A percentile compares a stretch with the other conserved stretches of the same genome.
phyloP scores from a whole-genome alignment of 2,113 vertebrate genomes.

The Sciurus niger region DNA sequence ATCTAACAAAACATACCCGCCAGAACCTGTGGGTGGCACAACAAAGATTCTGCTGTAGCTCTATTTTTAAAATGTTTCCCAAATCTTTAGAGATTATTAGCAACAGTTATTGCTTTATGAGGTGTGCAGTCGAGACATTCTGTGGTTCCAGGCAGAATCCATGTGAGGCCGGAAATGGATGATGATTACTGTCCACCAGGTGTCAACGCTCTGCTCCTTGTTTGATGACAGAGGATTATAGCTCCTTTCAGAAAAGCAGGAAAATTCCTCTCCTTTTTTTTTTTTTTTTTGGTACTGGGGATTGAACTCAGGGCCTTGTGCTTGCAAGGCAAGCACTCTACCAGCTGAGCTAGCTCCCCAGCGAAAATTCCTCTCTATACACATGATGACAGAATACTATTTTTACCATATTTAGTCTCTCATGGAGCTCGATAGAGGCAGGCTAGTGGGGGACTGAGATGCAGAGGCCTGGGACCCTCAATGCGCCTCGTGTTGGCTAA shows the following conservation, averaged over 20 bases:
- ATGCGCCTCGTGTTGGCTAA: neutral
- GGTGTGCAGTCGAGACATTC: neutral
- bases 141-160: neutral
- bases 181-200: neutral
- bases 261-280: too few species aligned
- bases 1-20: neutral
- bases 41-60: neutral
- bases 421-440: neutral
- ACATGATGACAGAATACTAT: neutral
- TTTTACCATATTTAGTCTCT: neutral
- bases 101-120: neutral
- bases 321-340: too few species aligned
- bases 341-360: too few species aligned
- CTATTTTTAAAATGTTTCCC: neutral
- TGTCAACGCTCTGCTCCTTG: neutral
- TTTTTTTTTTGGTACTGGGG: too few species aligned
- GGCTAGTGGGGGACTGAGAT: neutral
- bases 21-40: neutral
- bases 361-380: neutral
- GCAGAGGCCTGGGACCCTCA: neutral
- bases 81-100: conserved; percentile 23
- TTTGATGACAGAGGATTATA: neutral
- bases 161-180: neutral
- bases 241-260: neutral
- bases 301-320: too few species aligned